Conservation (phyloP, 2,113 vertebrate species). For the Neoarius graeffei region DNA sequence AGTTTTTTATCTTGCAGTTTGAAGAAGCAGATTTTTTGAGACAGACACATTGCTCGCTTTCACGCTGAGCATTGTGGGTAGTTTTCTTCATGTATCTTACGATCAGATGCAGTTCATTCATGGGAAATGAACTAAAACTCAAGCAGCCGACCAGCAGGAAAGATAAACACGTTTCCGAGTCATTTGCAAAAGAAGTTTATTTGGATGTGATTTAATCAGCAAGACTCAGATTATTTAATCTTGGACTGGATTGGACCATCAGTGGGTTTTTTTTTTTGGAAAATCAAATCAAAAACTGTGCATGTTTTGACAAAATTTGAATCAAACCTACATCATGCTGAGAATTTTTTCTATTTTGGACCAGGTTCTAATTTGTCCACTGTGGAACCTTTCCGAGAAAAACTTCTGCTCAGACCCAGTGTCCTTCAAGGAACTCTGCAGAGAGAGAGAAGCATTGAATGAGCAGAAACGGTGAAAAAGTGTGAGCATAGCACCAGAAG, state of each 20-base stretch:
- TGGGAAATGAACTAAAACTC: constrained; percentile 8
- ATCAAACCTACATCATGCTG: neutral
- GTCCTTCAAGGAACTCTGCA: neutral
- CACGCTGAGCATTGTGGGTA: neutral
- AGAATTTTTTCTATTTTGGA: neutral
- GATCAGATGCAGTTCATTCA: constrained; percentile 3
- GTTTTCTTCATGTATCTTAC: neutral
- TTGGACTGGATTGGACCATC: neutral
- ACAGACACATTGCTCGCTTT: neutral
- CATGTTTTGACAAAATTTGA: neutral
- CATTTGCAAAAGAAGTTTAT: neutral
- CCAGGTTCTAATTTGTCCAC: neutral
- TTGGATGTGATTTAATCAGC: neutral
- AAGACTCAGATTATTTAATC: neutral
- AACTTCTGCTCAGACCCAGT: neutral
- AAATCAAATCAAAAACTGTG: neutral
- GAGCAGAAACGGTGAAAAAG: neutral
- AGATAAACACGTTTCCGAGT: neutral
- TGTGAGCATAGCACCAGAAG: neutral
- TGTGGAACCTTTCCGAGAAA: neutral
- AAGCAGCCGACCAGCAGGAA: neutral
- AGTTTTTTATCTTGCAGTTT: neutral
- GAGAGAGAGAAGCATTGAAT: neutral
- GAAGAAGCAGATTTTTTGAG: constrained; percentile 11
- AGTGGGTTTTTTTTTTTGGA: neutral